These are phyloP conservation scores for Esox niger DNA, from an alignment of 2,113 vertebrate genomes.

Conservation along the genomic window DNA sequence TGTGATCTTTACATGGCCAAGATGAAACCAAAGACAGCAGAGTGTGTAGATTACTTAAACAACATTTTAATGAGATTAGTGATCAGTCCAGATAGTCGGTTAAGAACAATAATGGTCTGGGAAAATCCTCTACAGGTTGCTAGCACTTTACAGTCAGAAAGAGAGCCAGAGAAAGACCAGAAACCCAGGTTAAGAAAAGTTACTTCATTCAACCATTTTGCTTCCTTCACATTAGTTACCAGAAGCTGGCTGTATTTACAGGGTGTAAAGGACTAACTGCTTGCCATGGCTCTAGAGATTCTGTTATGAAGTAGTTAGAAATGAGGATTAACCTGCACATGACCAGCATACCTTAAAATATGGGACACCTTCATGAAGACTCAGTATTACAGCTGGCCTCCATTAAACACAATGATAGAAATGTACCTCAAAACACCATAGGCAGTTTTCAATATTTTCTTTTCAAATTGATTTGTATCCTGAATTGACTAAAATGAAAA, in stretches of 20 bases:
- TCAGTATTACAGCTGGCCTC: background rate
- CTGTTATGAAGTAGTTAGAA: slow-evolving; percentile 53
- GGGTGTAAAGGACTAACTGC: slow-evolving; percentile 88
- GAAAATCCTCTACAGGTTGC: slow-evolving; percentile 61
- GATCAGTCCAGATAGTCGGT: slow-evolving; percentile 64
- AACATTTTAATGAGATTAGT: slow-evolving; percentile 77
- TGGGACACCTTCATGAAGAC: slow-evolving; percentile 39
- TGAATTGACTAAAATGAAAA: no score
- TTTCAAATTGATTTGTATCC: no score
- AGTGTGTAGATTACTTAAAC: slow-evolving; percentile 56
- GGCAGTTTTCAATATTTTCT: no score
- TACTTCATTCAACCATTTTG: slow-evolving; percentile 78
- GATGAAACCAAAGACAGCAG: slow-evolving; percentile 10
- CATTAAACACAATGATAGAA: background rate
- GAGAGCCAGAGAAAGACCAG: slow-evolving; percentile 63
- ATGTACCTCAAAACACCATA: no score
- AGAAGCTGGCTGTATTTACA: slow-evolving; percentile 85
- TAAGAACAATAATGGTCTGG: slow-evolving; percentile 61
- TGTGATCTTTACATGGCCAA: background rate
- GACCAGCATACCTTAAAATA: slow-evolving; percentile 57
- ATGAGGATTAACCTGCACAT: slow-evolving; percentile 43
- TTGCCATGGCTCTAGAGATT: slow-evolving; percentile 75
- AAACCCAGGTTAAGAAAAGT: slow-evolving; percentile 59
- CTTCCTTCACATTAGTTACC: slow-evolving; percentile 87
- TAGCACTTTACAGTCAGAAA: slow-evolving; percentile 63